Evolutionary conservation across 2,113 vertebrate genomes (phyloP).

Genomic region (Oryzias javanicus): DNA sequence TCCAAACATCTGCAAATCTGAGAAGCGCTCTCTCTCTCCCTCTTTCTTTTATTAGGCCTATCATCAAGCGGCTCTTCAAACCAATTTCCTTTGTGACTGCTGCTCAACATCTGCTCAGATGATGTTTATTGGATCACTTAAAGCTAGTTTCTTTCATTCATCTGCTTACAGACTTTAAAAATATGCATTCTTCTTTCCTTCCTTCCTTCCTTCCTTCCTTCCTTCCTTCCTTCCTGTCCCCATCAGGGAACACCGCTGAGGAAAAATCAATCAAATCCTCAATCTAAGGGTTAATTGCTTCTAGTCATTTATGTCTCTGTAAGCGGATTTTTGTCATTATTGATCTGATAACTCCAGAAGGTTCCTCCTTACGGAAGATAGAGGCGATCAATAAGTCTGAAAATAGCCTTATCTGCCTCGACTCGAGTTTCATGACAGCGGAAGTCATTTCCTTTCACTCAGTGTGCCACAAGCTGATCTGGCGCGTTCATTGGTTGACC

Average conservation of each 20-base stretch:
- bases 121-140: slow-evolving; percentile 32
- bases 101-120: slow-evolving; percentile 28
- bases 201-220: slow-evolving; percentile 46
- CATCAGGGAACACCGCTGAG: slow-evolving; percentile 42
- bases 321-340: slow-evolving; percentile 52
- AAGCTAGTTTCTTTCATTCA: slow-evolving; percentile 49
- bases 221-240: slow-evolving; percentile 41
- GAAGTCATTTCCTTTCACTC: slow-evolving; percentile 29
- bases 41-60: slow-evolving; percentile 12
- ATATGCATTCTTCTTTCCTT: slow-evolving; percentile 38
- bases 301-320: slow-evolving; percentile 23
- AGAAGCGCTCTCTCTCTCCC: slow-evolving; percentile 10
- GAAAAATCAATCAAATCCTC: slow-evolving; percentile 35
- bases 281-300: slow-evolving; percentile 32
- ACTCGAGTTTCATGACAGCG: slow-evolving; percentile 45
- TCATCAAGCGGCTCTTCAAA: slow-evolving; percentile 6
- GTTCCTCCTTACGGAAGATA: slow-evolving; percentile 45
- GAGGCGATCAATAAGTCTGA: slow-evolving; percentile 52
- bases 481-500: slow-evolving; percentile 1
- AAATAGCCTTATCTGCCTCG: slow-evolving; percentile 52
- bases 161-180: slow-evolving; percentile 56
- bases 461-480: slow-evolving; percentile 18
- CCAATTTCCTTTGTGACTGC: background rate
- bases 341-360: slow-evolving; percentile 53
- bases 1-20: slow-evolving; percentile 54